Conservation (phyloP, 2,797 vertebrate species). For the Brotula barbata region DNA sequence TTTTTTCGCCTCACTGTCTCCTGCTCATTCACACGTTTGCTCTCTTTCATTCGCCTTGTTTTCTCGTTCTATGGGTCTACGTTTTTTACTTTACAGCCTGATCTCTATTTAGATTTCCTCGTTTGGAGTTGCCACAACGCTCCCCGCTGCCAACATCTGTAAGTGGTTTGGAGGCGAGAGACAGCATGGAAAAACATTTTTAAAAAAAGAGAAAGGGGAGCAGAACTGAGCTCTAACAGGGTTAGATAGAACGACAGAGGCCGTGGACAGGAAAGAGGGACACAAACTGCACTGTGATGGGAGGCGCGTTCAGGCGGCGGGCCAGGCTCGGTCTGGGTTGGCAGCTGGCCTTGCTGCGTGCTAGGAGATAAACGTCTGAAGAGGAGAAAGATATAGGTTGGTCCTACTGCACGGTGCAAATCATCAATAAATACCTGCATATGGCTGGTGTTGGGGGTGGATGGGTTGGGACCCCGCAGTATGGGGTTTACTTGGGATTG, state of each 20-base stretch:
- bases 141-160: constrained; percentile 81
- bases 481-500: constrained; percentile 70
- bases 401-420: neutral
- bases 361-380: constrained; percentile 33
- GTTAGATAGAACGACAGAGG: constrained; percentile 56
- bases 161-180: constrained; percentile 78
- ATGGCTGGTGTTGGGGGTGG: constrained; percentile 19
- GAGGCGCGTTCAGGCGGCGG: constrained; percentile 38
- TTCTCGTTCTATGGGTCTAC: constrained; percentile 55
- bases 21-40: constrained; percentile 44
- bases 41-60: constrained; percentile 52
- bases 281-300: constrained; percentile 57
- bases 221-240: constrained; percentile 53
- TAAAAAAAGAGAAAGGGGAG: constrained; percentile 59
- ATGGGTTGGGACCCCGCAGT: constrained; percentile 58
- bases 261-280: constrained; percentile 42
- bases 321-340: constrained; percentile 24
- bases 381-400: constrained; percentile 1
- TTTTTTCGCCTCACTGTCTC: constrained; percentile 11
- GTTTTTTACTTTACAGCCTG: constrained; percentile 73
- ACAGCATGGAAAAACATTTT: constrained; percentile 75
- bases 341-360: neutral
- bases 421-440: constrained; percentile 28
- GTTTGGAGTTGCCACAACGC: constrained; percentile 78
- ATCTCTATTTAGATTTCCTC: constrained; percentile 80